These are phyloP conservation scores for Pomacea maculata DNA, from an alignment of 1,140 invertebrate genomes.

Conservation along the genomic window DNA sequence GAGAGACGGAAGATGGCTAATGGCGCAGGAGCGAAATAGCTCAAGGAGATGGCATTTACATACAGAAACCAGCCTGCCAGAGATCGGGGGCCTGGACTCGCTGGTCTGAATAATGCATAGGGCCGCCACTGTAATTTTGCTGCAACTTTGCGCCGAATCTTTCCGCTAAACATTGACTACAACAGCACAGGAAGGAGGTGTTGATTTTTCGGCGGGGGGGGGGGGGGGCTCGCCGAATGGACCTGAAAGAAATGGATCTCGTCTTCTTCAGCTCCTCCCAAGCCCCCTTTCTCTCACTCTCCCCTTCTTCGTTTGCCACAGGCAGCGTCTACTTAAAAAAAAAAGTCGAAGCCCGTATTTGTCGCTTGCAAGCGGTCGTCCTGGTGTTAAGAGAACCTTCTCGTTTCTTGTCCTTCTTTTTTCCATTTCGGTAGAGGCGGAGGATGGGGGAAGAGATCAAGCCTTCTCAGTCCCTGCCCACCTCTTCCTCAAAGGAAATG, in stretches of 20 bases:
- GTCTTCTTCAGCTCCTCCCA: too few species aligned
- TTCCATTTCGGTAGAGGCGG: neutral
- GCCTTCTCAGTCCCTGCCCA: slow-evolving; percentile 3
- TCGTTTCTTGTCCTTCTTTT: slow-evolving; percentile 9
- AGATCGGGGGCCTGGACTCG: neutral
- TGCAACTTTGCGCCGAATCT: slow-evolving; percentile 8
- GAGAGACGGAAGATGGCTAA: too few species aligned
- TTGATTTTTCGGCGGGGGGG: too few species aligned
- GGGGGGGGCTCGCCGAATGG: too few species aligned
- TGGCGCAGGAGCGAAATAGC: too few species aligned
- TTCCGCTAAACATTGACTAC: slow-evolving; percentile 21
- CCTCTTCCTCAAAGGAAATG: slow-evolving; percentile 17
- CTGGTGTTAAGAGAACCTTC: neutral
- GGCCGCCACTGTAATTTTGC: slow-evolving; percentile 20
- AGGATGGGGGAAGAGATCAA: slow-evolving; percentile 1
- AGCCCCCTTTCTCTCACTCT: neutral
- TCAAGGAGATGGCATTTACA: too few species aligned
- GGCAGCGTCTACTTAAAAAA: neutral
- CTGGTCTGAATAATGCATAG: slow-evolving; percentile 19
- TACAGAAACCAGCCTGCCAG: too few species aligned
- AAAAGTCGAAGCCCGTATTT: slow-evolving; percentile 5
- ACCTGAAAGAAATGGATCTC: too few species aligned
- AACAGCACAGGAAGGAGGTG: too few species aligned
- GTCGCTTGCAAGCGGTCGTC: neutral
- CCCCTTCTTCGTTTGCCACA: neutral